Evolutionary conservation across 2,113 vertebrate species (phyloP).

Genomic region (Pristiophorus japonicus): DNA sequence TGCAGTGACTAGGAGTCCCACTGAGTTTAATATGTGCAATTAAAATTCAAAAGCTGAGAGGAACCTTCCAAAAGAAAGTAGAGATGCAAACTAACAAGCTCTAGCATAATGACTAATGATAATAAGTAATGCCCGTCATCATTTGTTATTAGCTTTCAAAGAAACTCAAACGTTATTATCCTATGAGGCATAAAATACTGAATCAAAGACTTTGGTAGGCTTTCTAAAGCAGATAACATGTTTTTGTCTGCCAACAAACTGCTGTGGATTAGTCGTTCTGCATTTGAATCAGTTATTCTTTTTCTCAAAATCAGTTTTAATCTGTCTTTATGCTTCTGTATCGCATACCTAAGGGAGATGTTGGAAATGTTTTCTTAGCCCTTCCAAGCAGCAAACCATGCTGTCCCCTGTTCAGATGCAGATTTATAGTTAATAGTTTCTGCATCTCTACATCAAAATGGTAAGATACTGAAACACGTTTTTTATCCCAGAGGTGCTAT

Average conservation of each 20-base stretch:
- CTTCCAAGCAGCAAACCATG: neutral
- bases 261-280: neutral
- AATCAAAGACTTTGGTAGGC: neutral
- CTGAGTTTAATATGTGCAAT: neutral
- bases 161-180: neutral
- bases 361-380: neutral
- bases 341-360: neutral
- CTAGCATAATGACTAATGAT: neutral
- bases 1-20: neutral
- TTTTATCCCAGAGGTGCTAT: neutral
- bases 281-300: neutral
- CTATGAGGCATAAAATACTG: neutral
- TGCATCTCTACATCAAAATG: neutral
- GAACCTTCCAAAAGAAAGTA: neutral
- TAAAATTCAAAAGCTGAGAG: slow-evolving; percentile 9
- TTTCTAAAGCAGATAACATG: neutral
- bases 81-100: neutral
- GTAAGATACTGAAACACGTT: neutral
- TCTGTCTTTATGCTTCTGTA: neutral
- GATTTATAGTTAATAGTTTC: neutral
- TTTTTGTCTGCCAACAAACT: neutral
- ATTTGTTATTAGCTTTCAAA: slow-evolving; percentile 15
- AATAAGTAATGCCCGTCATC: neutral
- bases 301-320: neutral
- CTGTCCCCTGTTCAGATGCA: neutral